Conservation (phyloP, 2,888 invertebrate genomes). For the Drepana falcataria region DNA sequence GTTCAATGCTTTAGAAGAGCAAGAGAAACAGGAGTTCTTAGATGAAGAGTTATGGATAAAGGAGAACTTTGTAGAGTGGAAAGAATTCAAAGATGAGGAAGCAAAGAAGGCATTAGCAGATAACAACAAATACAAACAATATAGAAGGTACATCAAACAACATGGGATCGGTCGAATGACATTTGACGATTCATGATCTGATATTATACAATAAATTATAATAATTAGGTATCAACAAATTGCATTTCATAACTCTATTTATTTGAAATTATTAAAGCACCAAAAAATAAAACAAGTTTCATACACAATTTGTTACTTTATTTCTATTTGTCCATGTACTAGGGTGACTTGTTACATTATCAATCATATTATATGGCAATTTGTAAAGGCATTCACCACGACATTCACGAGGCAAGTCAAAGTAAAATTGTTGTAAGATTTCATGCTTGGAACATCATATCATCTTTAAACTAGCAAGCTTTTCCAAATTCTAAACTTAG, state of each 20-base stretch:
- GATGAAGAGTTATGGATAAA: constrained; percentile 89
- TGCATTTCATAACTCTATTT: constrained; percentile 13
- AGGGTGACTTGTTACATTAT: constrained; percentile 55
- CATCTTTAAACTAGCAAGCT: too few relatives aligned
- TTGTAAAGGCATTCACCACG: constrained; percentile 59
- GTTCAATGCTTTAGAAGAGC: constrained; percentile 85
- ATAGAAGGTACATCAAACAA: constrained; percentile 92
- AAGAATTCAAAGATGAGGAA: constrained; percentile 89
- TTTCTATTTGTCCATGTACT: constrained; percentile 66
- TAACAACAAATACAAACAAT: constrained; percentile 91
- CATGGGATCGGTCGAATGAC: constrained; percentile 94
- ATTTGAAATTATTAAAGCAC: constrained; percentile 8
- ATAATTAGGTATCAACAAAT: constrained; percentile 10
- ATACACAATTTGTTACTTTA: constrained; percentile 71
- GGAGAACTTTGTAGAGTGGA: constrained; percentile 89
- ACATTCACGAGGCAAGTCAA: constrained; percentile 38
- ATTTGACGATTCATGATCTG: constrained; percentile 87
- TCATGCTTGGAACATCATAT: too few relatives aligned
- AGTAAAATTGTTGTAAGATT: neutral
- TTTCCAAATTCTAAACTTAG: too few relatives aligned
- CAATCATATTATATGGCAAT: constrained; percentile 67
- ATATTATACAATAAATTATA: constrained; percentile 5
- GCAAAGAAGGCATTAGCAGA: constrained; percentile 91
- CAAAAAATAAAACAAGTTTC: constrained; percentile 35
- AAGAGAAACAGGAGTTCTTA: constrained; percentile 85